Base-by-base conservation (phyloP, 2,888 invertebrate species). In the Thumatha senex region DNA sequence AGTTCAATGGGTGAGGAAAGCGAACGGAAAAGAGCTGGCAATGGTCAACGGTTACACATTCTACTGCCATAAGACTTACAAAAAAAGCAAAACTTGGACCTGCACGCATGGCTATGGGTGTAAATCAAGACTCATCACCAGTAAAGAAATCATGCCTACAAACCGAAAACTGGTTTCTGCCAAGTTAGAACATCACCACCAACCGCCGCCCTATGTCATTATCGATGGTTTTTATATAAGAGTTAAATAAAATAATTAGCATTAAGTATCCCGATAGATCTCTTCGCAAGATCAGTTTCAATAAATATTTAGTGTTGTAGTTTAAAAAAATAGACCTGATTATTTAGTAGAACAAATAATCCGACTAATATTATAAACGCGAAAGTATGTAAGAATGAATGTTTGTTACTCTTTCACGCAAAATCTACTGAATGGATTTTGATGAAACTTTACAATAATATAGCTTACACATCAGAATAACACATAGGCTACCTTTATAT, bases 141-240 rank as follows among this genome's bases (percentile, higher is more conserved):
- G 44, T 38, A 60, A 9, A 24, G 44, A 54, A 2, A 7, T 18
- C 5, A 34, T 33, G 5, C 50, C 67, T 7, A 1, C 7, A n/a
- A 39, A 54, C 13, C 48, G 70, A 0, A 14, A 7, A 0, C 1
- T 70, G 1, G 0, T 62, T 2, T 46, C 63, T 10, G 56, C 85
- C 2, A 88, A 84, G 54, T 78, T 90, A 43, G 80, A 86, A 43
- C 93, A 92, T 52, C 85, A 78, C 40, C 93, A 92, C 56, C 80
- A 82, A 5, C 66, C 68, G 0, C 71, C 72, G 0, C 54, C 51
- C 0, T 76, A 63, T 40, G 12, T 66, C 4, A 64, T 78, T 15
- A 42, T 51, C 1, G 46, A 72, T 41, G 72, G 75, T 5, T 48
- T 62, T 40, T 72, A 67, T 38, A 36, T 68, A n/a, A 70, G 68